Percentiles rank a stretch among this genome's conserved stretches.
Evolutionary conservation across 2,113 vertebrate genomes (phyloP).

Genomic region (Rostratula benghalensis): DNA sequence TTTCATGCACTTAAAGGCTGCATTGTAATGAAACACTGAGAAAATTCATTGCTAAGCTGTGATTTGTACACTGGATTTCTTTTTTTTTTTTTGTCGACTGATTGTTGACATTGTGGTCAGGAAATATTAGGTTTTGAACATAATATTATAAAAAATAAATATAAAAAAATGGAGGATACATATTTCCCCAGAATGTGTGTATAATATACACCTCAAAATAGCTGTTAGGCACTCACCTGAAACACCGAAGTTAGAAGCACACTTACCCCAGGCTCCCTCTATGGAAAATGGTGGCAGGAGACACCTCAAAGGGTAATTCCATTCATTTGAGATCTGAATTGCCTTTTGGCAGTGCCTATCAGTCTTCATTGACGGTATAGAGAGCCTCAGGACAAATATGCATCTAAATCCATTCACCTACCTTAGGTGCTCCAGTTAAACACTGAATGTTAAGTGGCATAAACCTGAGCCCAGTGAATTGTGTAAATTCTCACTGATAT

Average conservation of each 20-base stretch:
- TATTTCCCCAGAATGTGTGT: neutral
- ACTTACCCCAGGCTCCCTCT: neutral
- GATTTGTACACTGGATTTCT: neutral
- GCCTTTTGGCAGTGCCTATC: neutral
- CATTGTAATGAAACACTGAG: neutral
- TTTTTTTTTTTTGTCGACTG: neutral
- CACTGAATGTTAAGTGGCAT: constrained; percentile 33
- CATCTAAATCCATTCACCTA: constrained; percentile 24
- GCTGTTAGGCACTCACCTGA: neutral
- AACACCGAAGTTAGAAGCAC: neutral
- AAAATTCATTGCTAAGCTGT: neutral
- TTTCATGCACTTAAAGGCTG: neutral
- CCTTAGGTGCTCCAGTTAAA: constrained; percentile 17
- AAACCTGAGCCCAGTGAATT: constrained; percentile 39
- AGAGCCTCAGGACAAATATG: neutral
- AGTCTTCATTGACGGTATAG: neutral
- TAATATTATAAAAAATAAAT: neutral
- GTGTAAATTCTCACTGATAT: constrained; percentile 52
- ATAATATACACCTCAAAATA: neutral
- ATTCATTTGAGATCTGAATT: neutral
- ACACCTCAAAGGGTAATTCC: neutral
- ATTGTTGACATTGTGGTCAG: neutral
- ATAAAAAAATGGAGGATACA: neutral
- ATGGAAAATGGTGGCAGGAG: neutral
- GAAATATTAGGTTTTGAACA: neutral